Evolutionary conservation across 1,140 invertebrate genomes (phyloP).

Genomic region (Acromyrmex heyeri): DNA sequence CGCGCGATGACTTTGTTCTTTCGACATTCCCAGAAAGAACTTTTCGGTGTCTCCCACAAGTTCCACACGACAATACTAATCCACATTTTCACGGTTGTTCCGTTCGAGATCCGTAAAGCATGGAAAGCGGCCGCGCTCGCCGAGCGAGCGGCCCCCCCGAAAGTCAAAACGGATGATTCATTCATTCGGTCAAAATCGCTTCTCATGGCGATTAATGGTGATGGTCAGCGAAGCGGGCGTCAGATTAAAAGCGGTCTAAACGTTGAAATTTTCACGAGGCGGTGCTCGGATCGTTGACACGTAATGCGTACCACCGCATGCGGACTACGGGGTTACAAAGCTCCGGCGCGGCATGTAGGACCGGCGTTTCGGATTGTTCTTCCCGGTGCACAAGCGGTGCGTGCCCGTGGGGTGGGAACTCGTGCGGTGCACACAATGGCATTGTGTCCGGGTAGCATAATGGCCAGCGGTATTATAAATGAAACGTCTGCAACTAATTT

Average conservation of each 20-base stretch:
- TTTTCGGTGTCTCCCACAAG: constrained; percentile 22
- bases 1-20: constrained; percentile 15
- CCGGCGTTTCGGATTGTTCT: constrained; percentile 76
- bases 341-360: constrained; percentile 48
- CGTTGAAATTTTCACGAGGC: constrained; percentile 81
- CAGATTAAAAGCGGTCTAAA: constrained; percentile 77
- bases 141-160: background rate
- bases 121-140: constrained; percentile 8
- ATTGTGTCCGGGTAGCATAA: constrained; percentile 81
- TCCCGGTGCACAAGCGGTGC: constrained; percentile 41
- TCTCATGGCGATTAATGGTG: constrained; percentile 76
- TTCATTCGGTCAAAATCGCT: constrained; percentile 71
- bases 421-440: constrained; percentile 76
- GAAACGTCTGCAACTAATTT: constrained; percentile 86
- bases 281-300: constrained; percentile 24
- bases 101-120: constrained; percentile 34
- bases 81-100: constrained; percentile 66
- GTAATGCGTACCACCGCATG: background rate
- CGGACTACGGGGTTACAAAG: constrained; percentile 28
- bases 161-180: constrained; percentile 69
- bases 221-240: constrained; percentile 66
- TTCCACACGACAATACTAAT: constrained; percentile 63
- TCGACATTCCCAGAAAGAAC: constrained; percentile 25
- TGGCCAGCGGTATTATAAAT: constrained; percentile 83
- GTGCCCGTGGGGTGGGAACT: constrained; percentile 66